phyloP scores from a whole-genome alignment of 1,140 invertebrate genomes.

The Drosophila parvula region DNA sequence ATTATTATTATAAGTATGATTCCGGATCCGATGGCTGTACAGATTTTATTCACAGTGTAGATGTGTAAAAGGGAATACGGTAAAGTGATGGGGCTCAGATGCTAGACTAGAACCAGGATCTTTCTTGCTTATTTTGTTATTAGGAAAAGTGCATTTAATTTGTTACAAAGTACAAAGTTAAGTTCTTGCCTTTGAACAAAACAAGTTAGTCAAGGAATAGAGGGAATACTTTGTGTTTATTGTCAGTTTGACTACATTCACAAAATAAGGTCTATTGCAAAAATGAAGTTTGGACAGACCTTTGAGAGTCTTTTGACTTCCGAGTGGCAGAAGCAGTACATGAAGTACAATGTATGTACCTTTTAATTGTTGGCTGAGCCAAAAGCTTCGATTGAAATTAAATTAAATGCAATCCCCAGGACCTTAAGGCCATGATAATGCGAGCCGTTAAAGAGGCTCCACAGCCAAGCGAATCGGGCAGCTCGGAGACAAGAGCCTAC shows the following conservation, averaged over 20 bases:
- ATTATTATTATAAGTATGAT: neutral
- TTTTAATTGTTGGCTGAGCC: neutral
- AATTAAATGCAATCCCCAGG: conserved; percentile 1
- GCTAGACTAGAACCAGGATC: too few relatives aligned
- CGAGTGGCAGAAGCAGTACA: conserved; percentile 76
- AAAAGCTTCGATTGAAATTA: too few relatives aligned
- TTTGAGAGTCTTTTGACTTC: conserved; percentile 59
- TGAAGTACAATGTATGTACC: conserved; percentile 58
- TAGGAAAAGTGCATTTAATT: neutral
- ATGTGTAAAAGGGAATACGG: too few relatives aligned
- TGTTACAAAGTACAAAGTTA: neutral
- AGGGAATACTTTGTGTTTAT: neutral
- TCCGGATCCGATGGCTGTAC: neutral
- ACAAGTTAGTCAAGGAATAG: too few relatives aligned
- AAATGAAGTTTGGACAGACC: conserved; percentile 73
- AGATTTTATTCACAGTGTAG: neutral
- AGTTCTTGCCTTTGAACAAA: neutral
- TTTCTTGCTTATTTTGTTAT: too few relatives aligned
- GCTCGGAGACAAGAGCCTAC: conserved; percentile 73
- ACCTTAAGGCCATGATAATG: conserved; percentile 55
- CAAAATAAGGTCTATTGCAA: neutral
- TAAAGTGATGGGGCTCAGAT: too few relatives aligned
- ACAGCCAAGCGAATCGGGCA: neutral
- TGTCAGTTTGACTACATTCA: conserved; percentile 2
- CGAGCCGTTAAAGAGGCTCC: conserved; percentile 38